Percentiles rank a stretch among this genome's conserved stretches.
phyloP scores from a whole-genome alignment of 2,797 vertebrate genomes.

The Alfaro cultratus region DNA sequence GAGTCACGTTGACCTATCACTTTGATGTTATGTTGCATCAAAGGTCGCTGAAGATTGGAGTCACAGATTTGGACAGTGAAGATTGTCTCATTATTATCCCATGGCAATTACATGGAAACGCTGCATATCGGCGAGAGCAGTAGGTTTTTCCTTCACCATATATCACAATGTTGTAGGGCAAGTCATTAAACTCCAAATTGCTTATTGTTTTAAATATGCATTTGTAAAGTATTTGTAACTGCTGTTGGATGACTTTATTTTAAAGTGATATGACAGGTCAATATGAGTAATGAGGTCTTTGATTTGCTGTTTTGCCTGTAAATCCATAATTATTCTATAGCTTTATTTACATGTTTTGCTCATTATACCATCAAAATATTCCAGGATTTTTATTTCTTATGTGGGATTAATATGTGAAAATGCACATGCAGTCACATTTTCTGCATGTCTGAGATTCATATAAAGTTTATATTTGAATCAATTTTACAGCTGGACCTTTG shows the following conservation, averaged over 20 bases:
- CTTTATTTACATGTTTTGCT: background rate
- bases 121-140: no score
- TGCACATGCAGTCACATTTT: background rate
- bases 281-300: background rate
- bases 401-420: background rate
- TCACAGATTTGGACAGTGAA: background rate
- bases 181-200: background rate
- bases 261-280: background rate
- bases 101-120: background rate
- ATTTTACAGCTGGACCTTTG: background rate
- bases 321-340: no score
- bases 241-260: background rate
- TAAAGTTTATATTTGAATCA: background rate
- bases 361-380: background rate
- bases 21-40: background rate
- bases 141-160: background rate
- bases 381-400: background rate
- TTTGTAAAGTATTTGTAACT: background rate
- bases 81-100: background rate
- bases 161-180: background rate
- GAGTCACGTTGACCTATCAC: background rate
- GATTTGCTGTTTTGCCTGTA: background rate
- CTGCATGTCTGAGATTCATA: background rate
- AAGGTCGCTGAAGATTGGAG: background rate
- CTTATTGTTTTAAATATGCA: background rate